Base-by-base conservation (phyloP, 2,797 vertebrate species). In the Rachycentron canadum region DNA sequence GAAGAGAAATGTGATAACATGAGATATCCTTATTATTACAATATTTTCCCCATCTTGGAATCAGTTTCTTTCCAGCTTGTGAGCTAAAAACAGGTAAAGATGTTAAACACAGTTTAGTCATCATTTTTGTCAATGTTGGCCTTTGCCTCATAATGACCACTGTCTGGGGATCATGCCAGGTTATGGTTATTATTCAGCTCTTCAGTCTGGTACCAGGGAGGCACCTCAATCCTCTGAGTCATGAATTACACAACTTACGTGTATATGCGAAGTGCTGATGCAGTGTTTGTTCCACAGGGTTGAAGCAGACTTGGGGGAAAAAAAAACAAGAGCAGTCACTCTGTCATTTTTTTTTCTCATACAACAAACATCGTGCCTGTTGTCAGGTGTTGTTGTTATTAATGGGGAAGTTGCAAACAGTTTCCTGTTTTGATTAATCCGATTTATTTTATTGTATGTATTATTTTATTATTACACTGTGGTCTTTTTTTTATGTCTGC, bases 251-350 rank as follows among this genome's bases (percentile, higher is more conserved):
- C 36, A 32, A 58, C 28, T 78, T 79, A 74, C 58, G 72, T 61
- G 65, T 56, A 88, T 78, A 85, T 73, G 77, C 56, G 70, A 73
- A 13, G 1, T 58, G 47, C 64, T 73, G 69, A 73, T 49, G 69
- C 49, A 62, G 63, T 11, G 49, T 61, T 67, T 76, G 65, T 68
- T 45, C 7, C 32, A 60, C 40, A 5, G 61, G 2, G 16, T 4
- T 57, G 26, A 38, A 52, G n/a, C 30, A 64, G 4, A 25, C 6
- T 32, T 3, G 41, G 28, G 3, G 8, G 8, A 3, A 21, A 28
- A 17, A 49, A 52, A 57, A 0, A 0, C 0, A 3, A 3, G 84
- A 90, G 66, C 9, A 53, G 73, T 86, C 85, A 89, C 88, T 89
- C 81, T 53, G 43, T 59, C 41, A 19, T 9, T 8, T 9, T 8